Base-by-base conservation (phyloP, 2,113 vertebrate genomes). In the Microcebus tavaratra region DNA sequence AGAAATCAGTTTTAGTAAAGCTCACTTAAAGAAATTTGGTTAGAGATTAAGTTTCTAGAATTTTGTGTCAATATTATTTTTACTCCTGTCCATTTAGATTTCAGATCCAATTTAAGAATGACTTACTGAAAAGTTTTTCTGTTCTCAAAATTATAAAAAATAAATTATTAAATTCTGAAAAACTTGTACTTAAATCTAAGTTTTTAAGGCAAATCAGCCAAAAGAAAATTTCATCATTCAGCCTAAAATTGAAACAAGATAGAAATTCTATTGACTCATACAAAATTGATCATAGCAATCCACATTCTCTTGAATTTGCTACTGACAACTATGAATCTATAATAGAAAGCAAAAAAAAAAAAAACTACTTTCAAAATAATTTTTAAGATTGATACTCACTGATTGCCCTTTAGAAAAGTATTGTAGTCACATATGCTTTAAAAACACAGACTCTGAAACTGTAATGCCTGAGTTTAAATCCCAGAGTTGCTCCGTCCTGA, bases 201-300 rank as follows among this genome's bases (percentile, higher is more conserved):
- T 67, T 75, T 79, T 84, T 23, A 79, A 39, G 27, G 20, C 36
- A 88, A 93, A 73, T 5, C 8, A 67, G 11, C 14, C 34, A 31
- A 68, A 57, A 29, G 20, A 75, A 96, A 90, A 87, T 67, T 70
- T 23, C 6, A 83, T 91, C 48, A 39, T 50, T 95, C 29, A 88
- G 68, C 20, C 48, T 95, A 84, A 83, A 72, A 39, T 36, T 59
- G 57, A 95, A 93, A 80, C 29, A 91, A 95, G 15, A 93, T 61
- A 70, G 34, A 92, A 90, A 68, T 88, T 83, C n/a, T 82, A 82
- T 25, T 75, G 39, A 88, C 55, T 67, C 10, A 48, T 80, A 94
- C 11, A 72, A 85, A 86, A 57, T 42, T 75, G 59, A 42, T 84
- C 9, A 57, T 63, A 65, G 68, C 2, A 59, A 42, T 61, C 25